These are phyloP conservation scores for Drosophila mayaguana DNA, from an alignment of 2,888 invertebrate species.

Conservation along the genomic window DNA sequence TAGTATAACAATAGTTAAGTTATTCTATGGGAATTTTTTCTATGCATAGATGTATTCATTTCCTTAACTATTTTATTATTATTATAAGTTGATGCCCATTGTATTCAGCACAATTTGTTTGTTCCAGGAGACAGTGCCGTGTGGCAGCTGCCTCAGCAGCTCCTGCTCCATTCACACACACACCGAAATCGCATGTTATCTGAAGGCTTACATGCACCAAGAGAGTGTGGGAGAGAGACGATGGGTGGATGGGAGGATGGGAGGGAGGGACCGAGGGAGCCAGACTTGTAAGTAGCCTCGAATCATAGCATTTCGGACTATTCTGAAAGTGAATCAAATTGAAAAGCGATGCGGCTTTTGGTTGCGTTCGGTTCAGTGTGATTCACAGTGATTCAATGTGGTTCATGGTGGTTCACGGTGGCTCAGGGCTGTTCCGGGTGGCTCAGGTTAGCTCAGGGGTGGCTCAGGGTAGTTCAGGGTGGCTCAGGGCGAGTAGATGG, in stretches of 20 bases:
- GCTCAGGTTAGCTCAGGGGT: no score
- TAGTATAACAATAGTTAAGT: background rate
- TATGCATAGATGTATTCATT: background rate
- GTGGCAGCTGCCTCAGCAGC: no score
- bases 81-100: background rate
- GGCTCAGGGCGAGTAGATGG: background rate
- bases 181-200: no score
- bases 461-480: no score
- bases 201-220: no score
- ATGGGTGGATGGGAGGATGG: no score
- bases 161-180: no score
- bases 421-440: no score
- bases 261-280: background rate
- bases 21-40: background rate
- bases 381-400: background rate
- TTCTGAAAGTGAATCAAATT: slow-evolving; percentile 62
- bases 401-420: background rate
- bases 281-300: slow-evolving; percentile 18
- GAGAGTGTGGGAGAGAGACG: no score
- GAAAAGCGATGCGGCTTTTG: slow-evolving; percentile 51
- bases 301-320: slow-evolving; percentile 35
- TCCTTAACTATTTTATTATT: background rate
- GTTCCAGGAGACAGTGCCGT: no score
- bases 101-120: no score
- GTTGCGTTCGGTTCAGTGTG: background rate